Evolutionary conservation across 2,797 vertebrate species (phyloP).

Genomic region (Pipistrellus nathusii): DNA sequence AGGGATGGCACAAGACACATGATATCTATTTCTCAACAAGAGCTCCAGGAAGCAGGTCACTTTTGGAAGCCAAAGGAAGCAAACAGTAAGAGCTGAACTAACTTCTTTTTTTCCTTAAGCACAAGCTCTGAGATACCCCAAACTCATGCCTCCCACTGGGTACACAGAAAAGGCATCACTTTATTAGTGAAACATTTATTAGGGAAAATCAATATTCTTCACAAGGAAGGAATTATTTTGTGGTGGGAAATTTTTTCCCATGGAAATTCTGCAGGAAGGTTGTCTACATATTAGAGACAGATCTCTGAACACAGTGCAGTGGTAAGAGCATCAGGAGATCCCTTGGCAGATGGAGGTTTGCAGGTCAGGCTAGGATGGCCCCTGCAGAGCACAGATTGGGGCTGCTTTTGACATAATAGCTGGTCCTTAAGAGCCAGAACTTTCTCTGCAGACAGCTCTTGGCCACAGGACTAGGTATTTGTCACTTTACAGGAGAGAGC

Average conservation of each 20-base stretch:
- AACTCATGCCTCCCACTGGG: not conserved
- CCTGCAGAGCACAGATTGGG: too few relatives aligned
- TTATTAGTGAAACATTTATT: not conserved
- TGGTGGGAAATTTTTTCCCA: not conserved
- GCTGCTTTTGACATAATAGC: not conserved
- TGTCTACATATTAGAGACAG: not conserved
- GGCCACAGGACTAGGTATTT: not conserved
- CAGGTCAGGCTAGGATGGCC: not conserved
- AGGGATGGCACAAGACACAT: accelerated
- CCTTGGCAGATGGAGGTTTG: not conserved
- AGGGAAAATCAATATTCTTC: not conserved
- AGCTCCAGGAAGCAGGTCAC: not conserved
- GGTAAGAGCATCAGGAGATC: too few relatives aligned
- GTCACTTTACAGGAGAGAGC: not conserved
- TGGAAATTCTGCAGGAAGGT: not conserved
- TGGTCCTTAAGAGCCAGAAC: not conserved
- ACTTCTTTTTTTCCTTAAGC: not conserved
- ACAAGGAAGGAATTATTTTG: not conserved
- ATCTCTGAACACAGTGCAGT: not conserved
- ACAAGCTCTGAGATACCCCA: not conserved
- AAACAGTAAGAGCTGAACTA: not conserved
- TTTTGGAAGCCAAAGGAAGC: not conserved
- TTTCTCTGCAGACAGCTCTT: not conserved
- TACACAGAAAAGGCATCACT: not conserved
- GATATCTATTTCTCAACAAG: not conserved